A percentile compares a stretch with the other conserved stretches of the same genome.
Evolutionary conservation across 2,888 invertebrate species (phyloP).

Genomic region (Isoperla grammatica): DNA sequence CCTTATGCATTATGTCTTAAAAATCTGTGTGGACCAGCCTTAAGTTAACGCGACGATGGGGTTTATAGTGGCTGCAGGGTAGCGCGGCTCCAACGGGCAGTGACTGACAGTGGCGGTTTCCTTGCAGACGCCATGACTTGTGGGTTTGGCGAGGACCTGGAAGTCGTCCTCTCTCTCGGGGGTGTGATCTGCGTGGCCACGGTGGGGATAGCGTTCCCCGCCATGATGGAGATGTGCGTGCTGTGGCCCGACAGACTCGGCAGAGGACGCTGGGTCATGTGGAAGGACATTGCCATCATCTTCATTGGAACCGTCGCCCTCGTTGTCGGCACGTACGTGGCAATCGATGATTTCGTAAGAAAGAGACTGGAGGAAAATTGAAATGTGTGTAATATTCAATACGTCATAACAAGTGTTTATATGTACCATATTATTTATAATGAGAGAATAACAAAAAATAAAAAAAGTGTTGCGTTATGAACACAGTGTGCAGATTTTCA

Average conservation of each 20-base stretch:
- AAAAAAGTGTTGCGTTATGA: background rate
- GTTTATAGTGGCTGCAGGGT: no score
- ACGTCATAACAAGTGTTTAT: no score
- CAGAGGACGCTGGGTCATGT: constrained; percentile 40
- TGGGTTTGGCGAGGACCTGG: constrained; percentile 43
- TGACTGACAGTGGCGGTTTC: no score
- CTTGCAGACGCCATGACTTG: background rate
- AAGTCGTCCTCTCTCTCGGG: constrained; percentile 67
- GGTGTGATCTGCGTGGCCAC: constrained; percentile 85
- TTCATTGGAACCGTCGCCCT: constrained; percentile 2
- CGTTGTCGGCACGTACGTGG: background rate
- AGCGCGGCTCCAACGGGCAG: no score
- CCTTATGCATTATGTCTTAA: no score
- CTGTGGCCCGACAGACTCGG: constrained; percentile 50
- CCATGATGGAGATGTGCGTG: constrained; percentile 76
- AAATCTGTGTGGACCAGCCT: no score
- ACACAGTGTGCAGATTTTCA: no score
- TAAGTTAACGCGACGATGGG: no score
- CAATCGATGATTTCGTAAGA: background rate
- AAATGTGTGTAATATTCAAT: no score
- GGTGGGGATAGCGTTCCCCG: constrained; percentile 84
- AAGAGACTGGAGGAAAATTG: no score
- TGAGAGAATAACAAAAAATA: background rate
- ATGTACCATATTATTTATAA: no score
- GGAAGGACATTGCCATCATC: constrained; percentile 37